Percentiles rank a stretch among this genome's conserved stretches.
phyloP scores from a whole-genome alignment of 1,140 invertebrate genomes.

The Drosophila bifasciata region DNA sequence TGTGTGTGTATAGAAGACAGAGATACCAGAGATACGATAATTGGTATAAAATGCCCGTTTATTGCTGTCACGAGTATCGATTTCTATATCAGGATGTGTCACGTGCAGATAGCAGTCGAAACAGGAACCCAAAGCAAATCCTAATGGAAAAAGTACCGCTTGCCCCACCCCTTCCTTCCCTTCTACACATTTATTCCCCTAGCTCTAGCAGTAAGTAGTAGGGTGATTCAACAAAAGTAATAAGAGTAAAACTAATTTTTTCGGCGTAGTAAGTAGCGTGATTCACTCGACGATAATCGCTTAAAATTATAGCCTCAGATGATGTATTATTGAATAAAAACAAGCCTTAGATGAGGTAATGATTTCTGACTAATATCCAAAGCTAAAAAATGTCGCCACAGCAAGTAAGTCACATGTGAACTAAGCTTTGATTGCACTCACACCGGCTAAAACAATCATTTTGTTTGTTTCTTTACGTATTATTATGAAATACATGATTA shows the following conservation, averaged over 20 bases:
- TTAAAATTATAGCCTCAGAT: no score
- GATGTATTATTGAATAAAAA: no score
- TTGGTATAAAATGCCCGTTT: conserved; percentile 77
- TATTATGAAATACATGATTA: conserved; percentile 41
- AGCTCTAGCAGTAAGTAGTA: no score
- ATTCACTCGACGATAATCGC: no score
- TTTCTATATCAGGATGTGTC: conserved; percentile 78
- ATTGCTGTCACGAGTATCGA: conserved; percentile 79
- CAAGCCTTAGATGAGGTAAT: conserved; percentile 4
- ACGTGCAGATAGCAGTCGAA: conserved; percentile 60
- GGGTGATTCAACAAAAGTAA: conserved; percentile 6
- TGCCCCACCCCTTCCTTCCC: not conserved
- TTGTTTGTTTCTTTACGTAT: conserved; percentile 14
- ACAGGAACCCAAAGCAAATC: conserved; percentile 35
- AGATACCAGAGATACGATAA: conserved; percentile 55
- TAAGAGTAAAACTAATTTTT: no score
- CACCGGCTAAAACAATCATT: conserved; percentile 5
- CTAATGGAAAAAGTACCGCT: conserved; percentile 8
- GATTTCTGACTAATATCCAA: conserved; percentile 26
- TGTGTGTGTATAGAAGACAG: conserved; percentile 35
- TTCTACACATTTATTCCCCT: no score
- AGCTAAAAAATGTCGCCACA: conserved; percentile 8
- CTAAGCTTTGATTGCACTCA: conserved; percentile 8
- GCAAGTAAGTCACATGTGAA: conserved; percentile 3
- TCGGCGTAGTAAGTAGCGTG: no score